Evolutionary conservation across 2,113 vertebrate species (phyloP).

Genomic region (Dolichallabes microphthalmus): DNA sequence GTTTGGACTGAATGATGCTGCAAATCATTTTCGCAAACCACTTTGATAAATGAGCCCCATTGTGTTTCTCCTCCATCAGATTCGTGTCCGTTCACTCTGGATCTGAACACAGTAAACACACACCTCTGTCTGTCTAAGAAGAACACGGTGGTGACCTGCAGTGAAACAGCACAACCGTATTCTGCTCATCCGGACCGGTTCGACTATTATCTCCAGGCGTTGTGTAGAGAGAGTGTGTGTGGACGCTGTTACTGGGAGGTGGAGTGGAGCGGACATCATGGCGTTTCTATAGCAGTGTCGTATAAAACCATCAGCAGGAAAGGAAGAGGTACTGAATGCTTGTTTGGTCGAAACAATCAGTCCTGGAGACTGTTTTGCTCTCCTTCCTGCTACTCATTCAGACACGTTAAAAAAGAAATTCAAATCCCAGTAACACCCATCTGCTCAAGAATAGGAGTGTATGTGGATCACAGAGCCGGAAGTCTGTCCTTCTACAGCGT

Average conservation of each 20-base stretch:
- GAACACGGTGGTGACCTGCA: constrained; percentile 16
- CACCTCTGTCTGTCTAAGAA: constrained; percentile 36
- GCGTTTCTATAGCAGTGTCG: constrained; percentile 42
- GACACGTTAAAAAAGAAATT: constrained; percentile 58
- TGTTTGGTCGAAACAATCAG: constrained; percentile 63
- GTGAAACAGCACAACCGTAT: not conserved
- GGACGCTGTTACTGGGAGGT: constrained; percentile 7
- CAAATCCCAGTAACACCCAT: constrained; percentile 43
- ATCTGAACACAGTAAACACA: constrained; percentile 35
- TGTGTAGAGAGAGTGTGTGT: constrained; percentile 60
- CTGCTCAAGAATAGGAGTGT: constrained; percentile 3
- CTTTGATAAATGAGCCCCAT: not conserved
- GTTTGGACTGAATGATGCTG: not conserved
- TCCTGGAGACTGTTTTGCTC: constrained; percentile 72
- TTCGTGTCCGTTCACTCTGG: constrained; percentile 40
- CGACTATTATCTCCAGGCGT: not conserved
- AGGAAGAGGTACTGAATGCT: constrained; percentile 58
- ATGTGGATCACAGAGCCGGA: constrained; percentile 10
- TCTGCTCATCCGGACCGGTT: constrained; percentile 40
- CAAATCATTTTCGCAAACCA: not conserved
- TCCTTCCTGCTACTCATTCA: constrained; percentile 64
- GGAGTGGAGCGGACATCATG: not conserved
- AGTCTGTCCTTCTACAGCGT: constrained; percentile 7
- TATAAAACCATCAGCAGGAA: constrained; percentile 52
- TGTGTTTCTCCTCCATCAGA: constrained; percentile 28